Percentiles rank a stretch among this genome's conserved stretches.
phyloP scores from a whole-genome alignment of 2,888 invertebrate species.

The Luffia ferchaultella region DNA sequence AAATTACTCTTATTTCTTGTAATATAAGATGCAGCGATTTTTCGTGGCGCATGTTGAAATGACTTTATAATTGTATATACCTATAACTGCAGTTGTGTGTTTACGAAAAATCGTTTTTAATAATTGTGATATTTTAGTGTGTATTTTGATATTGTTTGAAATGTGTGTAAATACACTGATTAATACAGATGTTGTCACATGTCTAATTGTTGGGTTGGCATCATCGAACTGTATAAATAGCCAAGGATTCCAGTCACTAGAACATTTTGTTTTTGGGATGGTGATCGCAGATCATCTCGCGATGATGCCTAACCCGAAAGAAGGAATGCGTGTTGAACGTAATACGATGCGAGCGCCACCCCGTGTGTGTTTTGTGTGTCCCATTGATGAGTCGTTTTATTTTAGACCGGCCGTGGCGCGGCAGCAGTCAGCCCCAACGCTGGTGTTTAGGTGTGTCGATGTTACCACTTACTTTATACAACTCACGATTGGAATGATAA shows the following conservation, averaged over 20 bases:
- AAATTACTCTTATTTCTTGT: background rate
- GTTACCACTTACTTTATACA: slow-evolving; percentile 46
- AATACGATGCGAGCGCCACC: slow-evolving; percentile 16
- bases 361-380: slow-evolving; percentile 32
- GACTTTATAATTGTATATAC: background rate
- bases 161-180: background rate
- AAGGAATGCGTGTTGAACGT: background rate
- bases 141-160: background rate
- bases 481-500: background rate
- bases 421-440: slow-evolving; percentile 66
- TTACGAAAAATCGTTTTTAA: background rate
- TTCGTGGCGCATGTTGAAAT: background rate
- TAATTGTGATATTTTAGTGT: background rate
- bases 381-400: slow-evolving; percentile 59
- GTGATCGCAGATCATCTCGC: too few species aligned
- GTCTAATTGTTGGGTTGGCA: background rate
- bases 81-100: too few species aligned
- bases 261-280: too few species aligned
- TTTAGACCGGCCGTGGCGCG: slow-evolving; percentile 67
- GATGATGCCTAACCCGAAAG: background rate
- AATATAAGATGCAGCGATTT: background rate
- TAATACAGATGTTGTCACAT: background rate
- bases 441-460: slow-evolving; percentile 69
- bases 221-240: background rate
- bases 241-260: too few species aligned